phyloP scores from a whole-genome alignment of 2,797 vertebrate species.

The Orestias chungarensis region DNA sequence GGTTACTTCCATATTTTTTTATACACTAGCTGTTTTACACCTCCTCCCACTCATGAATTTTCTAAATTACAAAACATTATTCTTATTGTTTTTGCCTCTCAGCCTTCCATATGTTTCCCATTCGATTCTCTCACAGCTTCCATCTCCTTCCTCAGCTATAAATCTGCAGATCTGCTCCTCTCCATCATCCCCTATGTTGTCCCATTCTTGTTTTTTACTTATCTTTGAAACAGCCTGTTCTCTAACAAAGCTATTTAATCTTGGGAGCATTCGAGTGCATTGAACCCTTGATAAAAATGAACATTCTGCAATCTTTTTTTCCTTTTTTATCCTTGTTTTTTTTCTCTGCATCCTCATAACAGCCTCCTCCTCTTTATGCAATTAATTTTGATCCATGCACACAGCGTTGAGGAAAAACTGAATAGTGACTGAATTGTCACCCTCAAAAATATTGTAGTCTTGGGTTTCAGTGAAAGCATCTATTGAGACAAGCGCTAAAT shows the following conservation, averaged over 20 bases:
- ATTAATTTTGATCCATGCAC: slow-evolving; percentile 17
- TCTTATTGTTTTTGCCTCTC: slow-evolving; percentile 13
- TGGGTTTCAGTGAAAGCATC: slow-evolving; percentile 22
- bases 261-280: slow-evolving; percentile 40
- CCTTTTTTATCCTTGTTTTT: slow-evolving; percentile 40
- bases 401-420: slow-evolving; percentile 18
- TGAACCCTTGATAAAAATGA: slow-evolving; percentile 47
- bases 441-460: slow-evolving; percentile 5
- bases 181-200: slow-evolving; percentile 31
- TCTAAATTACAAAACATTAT: slow-evolving; percentile 32
- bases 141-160: slow-evolving; percentile 33
- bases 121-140: slow-evolving; percentile 15
- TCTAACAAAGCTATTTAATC: slow-evolving; percentile 46
- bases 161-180: slow-evolving; percentile 43
- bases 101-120: slow-evolving; percentile 39
- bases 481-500: slow-evolving; percentile 28
- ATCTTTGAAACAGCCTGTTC: slow-evolving; percentile 45
- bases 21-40: slow-evolving; percentile 16
- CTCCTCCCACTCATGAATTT: slow-evolving; percentile 9
- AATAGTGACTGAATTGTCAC: slow-evolving; percentile 3
- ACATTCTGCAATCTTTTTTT: slow-evolving; percentile 28
- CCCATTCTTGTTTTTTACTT: slow-evolving; percentile 44
- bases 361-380: slow-evolving; percentile 18
- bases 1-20: slow-evolving; percentile 24
- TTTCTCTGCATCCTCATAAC: slow-evolving; percentile 8